Conservation (phyloP, 2,888 invertebrate genomes). For the Nephrotoma flavescens region DNA sequence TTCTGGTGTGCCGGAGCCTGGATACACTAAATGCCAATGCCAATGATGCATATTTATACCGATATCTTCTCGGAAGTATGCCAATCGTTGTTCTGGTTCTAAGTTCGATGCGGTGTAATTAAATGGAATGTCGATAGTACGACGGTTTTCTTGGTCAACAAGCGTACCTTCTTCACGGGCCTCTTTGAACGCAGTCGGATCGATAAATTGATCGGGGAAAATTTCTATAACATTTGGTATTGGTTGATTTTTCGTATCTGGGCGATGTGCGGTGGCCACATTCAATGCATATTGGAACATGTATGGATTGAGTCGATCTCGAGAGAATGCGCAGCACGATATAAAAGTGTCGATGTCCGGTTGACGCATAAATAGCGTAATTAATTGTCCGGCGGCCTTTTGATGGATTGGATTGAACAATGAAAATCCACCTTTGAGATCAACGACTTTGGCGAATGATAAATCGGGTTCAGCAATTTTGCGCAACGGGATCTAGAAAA, state of each 20-base stretch:
- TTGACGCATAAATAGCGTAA: constrained; percentile 35
- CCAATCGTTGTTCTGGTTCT: constrained; percentile 65
- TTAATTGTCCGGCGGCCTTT: neutral
- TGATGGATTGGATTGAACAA: constrained; percentile 2
- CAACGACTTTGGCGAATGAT: neutral
- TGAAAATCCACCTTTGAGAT: neutral
- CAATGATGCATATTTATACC: constrained; percentile 80
- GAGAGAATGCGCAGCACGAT: constrained; percentile 48
- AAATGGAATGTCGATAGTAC: constrained; percentile 48
- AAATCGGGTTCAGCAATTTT: neutral
- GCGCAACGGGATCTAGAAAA: neutral
- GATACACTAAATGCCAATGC: constrained; percentile 86
- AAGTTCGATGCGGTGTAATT: constrained; percentile 60
- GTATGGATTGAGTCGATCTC: constrained; percentile 63
- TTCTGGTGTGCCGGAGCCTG: constrained; percentile 41
- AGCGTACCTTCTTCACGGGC: constrained; percentile 57
- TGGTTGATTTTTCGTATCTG: constrained; percentile 32
- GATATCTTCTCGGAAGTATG: constrained; percentile 75
- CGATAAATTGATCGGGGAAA: constrained; percentile 72
- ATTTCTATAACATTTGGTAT: constrained; percentile 60
- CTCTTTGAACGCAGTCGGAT: constrained; percentile 51
- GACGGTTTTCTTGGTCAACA: constrained; percentile 26
- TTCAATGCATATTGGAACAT: constrained; percentile 67
- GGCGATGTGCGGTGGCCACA: constrained; percentile 54
- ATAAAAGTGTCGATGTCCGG: constrained; percentile 45